Base-by-base conservation (phyloP, 2,113 vertebrate genomes). In the Amphiprion percula region DNA sequence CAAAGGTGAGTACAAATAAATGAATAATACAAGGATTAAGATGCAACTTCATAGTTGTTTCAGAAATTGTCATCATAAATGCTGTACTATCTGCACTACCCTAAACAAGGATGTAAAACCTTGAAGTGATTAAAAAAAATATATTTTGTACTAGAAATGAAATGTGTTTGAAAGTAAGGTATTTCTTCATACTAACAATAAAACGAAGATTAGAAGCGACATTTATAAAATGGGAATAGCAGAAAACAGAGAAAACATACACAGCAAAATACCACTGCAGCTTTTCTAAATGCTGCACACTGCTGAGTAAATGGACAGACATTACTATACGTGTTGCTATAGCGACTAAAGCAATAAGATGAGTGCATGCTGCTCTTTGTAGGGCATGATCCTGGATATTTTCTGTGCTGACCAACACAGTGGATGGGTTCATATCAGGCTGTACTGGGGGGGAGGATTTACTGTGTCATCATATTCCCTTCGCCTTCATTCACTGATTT, bases 301-400 rank as follows among this genome's bases (percentile, higher is more conserved):
- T 21, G 23, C 63, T 26, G n/a, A 69, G 49, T 24, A 58, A 9
- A 19, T 52, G 28, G 44, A 8, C 46, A 16, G 28, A 58, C 23
- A 55, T 49, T 49, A 39, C 28, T 30, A 2, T 30, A 30, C n/a
- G 50, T 63, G 66, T 70, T 76, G 60, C 79, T 12, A 60, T 54
- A 39, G 61, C 49, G 21, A 69, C 37, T 23, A 63, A 14, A 23
- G 37, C 26, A 23, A 24, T 71, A 3, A 28, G 30, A 47, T 47
- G 61, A 72, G 33, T 10, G 26, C 12, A 65, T 33, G 64, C 14
- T 52, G 64, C 11, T 33, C 49, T 53, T 53, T 28, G 23, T 19
- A 33, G 19, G 16, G 41, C 14, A 33, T 23, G 24, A 52, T 53
- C 11, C 10, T 16, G 37, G 33, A 3, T 24, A 41, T 63, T 12